Conservation (phyloP, 2,797 vertebrate species). For the Rhinella marina region DNA sequence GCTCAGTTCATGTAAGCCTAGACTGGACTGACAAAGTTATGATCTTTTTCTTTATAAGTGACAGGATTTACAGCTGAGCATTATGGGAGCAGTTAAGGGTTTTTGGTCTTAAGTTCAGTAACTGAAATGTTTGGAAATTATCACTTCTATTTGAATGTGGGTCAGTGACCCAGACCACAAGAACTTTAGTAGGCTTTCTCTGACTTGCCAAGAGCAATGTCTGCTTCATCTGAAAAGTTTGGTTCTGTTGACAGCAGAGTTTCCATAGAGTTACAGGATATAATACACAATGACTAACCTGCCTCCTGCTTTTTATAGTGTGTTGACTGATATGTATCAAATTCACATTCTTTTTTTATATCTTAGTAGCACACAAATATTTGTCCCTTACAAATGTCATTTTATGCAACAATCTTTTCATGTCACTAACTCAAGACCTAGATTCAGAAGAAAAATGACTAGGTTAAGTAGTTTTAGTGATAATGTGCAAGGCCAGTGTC, state of each 20-base stretch:
- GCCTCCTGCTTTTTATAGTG: not conserved
- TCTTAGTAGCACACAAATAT: not conserved
- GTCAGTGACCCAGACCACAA: slow-evolving; percentile 42
- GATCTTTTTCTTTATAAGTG: slow-evolving; percentile 14
- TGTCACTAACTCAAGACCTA: not conserved
- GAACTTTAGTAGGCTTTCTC: slow-evolving; percentile 15
- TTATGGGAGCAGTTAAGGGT: not conserved
- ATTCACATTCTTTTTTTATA: not conserved
- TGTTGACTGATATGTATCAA: not conserved
- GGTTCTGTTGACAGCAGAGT: slow-evolving; percentile 38
- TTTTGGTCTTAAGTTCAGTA: not conserved
- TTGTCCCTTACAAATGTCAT: not conserved
- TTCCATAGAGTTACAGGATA: slow-evolving; percentile 41
- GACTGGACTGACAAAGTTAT: not conserved
- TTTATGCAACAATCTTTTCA: not conserved
- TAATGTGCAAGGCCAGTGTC: too few species aligned
- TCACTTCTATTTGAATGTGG: slow-evolving; percentile 26
- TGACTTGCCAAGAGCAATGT: slow-evolving; percentile 45
- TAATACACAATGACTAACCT: not conserved
- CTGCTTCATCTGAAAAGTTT: slow-evolving; percentile 34
- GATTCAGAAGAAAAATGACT: not conserved
- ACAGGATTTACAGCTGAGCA: slow-evolving; percentile 25
- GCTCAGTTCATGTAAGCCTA: not conserved
- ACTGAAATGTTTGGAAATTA: slow-evolving; percentile 23
- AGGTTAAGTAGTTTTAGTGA: too few species aligned